These are phyloP conservation scores for Pseudochirops cupreus DNA, from an alignment of 2,797 vertebrate species.

Conservation along the genomic window DNA sequence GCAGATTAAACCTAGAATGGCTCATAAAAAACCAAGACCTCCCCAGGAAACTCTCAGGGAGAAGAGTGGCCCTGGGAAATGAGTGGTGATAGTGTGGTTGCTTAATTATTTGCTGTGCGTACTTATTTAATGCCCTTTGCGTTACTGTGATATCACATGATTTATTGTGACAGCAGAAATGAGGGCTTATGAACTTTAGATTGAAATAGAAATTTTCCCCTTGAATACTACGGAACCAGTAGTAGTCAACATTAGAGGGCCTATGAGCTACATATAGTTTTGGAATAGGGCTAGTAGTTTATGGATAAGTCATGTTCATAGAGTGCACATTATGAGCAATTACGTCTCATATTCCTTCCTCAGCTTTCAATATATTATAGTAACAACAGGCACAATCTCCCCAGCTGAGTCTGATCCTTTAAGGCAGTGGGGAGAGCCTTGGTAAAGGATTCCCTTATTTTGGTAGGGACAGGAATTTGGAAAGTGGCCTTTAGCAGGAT, in stretches of 20 bases:
- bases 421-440: background rate
- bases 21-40: background rate
- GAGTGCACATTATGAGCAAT: background rate
- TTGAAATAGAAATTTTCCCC: background rate
- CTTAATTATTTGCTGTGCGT: background rate
- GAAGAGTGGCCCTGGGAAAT: background rate
- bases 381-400: background rate
- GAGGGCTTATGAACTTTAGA: background rate
- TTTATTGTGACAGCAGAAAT: background rate
- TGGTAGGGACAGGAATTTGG: constrained; percentile 31
- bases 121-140: background rate
- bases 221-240: background rate
- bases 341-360: background rate
- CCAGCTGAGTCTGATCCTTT: background rate
- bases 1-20: background rate
- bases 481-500: background rate
- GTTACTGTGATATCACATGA: background rate
- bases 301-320: constrained; percentile 27
- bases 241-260: background rate
- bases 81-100: background rate
- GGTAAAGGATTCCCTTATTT: constrained; percentile 8
- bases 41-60: too few relatives aligned
- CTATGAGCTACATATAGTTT: background rate
- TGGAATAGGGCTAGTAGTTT: constrained; percentile 9
- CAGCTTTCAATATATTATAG: constrained; percentile 46